Percentiles rank a stretch among this genome's conserved stretches.
phyloP scores from a whole-genome alignment of 2,888 invertebrate genomes.

The Notodonta ziczac region DNA sequence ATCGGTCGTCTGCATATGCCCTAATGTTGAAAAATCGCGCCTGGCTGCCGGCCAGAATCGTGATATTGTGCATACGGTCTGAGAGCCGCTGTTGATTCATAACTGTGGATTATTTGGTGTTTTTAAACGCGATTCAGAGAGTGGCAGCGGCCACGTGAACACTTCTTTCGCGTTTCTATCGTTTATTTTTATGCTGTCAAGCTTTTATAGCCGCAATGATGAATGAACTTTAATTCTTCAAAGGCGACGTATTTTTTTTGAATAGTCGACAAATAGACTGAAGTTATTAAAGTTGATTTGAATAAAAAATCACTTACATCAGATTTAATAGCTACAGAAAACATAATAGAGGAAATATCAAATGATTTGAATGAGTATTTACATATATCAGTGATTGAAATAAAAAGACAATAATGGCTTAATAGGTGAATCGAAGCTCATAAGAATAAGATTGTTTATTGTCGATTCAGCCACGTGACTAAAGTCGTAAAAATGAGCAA shows the following conservation, averaged over 20 bases:
- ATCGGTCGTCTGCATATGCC: slow-evolving; percentile 26
- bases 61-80: slow-evolving; percentile 45
- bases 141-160: background rate
- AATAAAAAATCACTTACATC: slow-evolving; percentile 2
- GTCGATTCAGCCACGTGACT: background rate
- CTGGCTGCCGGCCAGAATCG: slow-evolving; percentile 37
- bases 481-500: background rate
- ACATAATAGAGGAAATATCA: slow-evolving; percentile 1
- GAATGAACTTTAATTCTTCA: slow-evolving; percentile 1
- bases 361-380: background rate
- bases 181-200: slow-evolving; percentile 1
- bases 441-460: slow-evolving; percentile 1
- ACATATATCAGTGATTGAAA: background rate
- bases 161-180: background rate
- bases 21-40: slow-evolving; percentile 38
- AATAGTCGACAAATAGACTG: slow-evolving; percentile 2
- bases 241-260: background rate
- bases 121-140: slow-evolving; percentile 1
- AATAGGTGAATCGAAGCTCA: background rate
- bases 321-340: background rate
- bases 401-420: slow-evolving; percentile 3
- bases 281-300: background rate
- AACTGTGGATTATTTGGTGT: slow-evolving; percentile 12
- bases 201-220: background rate
- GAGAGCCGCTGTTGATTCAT: slow-evolving; percentile 36